Base-by-base conservation (phyloP, 1,140 invertebrate genomes). In the Musca domestica region DNA sequence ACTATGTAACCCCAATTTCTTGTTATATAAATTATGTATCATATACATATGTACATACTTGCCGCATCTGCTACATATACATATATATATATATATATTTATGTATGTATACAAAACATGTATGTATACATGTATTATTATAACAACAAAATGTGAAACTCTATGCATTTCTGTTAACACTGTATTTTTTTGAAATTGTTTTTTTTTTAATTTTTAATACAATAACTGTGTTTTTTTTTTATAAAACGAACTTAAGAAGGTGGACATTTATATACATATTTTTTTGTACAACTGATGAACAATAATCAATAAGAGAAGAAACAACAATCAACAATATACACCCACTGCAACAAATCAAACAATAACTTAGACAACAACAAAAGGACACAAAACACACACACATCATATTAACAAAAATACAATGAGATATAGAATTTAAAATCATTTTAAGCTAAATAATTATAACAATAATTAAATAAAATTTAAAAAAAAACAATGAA, bases 161-260 rank as follows among this genome's bases (percentile, higher is more conserved):
- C 34, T 17, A 61, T 61, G 56, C 56, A 61, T 61, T 61, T 61
- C 56, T 34, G 56, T 61, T 56, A 12, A 41, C 27, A n/a, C n/a
- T n/a, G n/a, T 15, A 61, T 51, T 51, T 41, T 5, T 51, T 30
- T 61, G n/a, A n/a, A 19, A 15, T 56, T 56, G 27, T 25, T 27
- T 56, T 30, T 30, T 61, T 20, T 9, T 41, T 19, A 20, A 20
- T 51, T 19, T 19, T 19, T 51, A 20, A 9, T 20, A 22, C 17
- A 48, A 48, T 15, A n/a, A 48, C 5, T 14, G 5, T 48, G 5
- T 58, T 58, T 58, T 30, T 4, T 30, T 4, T 30, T 4, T 30
- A 30, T 30, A 30, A 30, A 30, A 30, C 27, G 27, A 30, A 30
- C 27, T 30, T 30, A 30, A 30, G 10, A 41, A 41, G 34, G 34